phyloP scores from a whole-genome alignment of 2,113 vertebrate species.

The Aplodontia rufa region DNA sequence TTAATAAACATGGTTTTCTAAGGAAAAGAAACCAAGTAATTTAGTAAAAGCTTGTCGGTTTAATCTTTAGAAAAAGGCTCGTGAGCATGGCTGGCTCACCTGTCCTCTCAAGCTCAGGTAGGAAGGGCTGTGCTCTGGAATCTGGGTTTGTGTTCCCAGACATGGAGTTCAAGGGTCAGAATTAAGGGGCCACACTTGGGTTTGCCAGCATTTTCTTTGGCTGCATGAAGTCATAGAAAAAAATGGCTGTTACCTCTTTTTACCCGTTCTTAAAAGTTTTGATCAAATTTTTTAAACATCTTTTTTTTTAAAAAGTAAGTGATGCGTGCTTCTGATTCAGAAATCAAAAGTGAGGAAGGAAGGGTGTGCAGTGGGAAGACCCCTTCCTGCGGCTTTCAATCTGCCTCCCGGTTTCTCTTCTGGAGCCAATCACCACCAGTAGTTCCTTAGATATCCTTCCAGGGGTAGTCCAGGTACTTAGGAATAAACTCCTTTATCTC shows the following conservation, averaged over 20 bases:
- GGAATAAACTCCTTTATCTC: not conserved
- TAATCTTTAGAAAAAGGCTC: not conserved
- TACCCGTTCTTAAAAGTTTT: conserved; percentile 30
- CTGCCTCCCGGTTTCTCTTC: not conserved
- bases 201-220: conserved; percentile 21
- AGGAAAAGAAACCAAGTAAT: not conserved
- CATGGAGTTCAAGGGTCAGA: not conserved
- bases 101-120: not conserved
- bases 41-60: not conserved
- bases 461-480: not conserved
- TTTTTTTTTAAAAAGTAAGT: not conserved
- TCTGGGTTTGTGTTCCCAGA: not conserved
- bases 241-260: not conserved
- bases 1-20: not conserved
- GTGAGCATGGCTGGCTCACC: not conserved
- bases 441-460: not conserved
- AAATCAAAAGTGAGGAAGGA: not conserved
- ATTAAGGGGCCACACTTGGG: not conserved
- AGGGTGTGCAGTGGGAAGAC: rapidly evolving
- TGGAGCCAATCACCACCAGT: not conserved
- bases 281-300: conserved; percentile 32
- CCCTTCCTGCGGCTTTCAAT: too few species aligned
- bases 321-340: not conserved
- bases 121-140: not conserved
- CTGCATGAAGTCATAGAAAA: not conserved